These are phyloP conservation scores for Deilephila porcellus DNA, from an alignment of 2,888 invertebrate species.

Conservation along the genomic window DNA sequence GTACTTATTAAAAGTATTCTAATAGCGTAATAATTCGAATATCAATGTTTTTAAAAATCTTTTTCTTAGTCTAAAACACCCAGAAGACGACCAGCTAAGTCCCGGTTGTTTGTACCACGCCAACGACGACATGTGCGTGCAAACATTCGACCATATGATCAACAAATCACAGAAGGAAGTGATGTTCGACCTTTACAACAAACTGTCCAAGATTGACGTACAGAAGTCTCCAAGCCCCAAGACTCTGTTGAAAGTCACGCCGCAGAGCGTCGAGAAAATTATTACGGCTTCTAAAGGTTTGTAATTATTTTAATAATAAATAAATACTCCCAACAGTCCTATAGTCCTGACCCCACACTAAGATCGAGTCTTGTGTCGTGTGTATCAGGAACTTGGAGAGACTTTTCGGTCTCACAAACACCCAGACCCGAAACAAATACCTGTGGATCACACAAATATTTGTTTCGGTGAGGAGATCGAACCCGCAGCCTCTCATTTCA, in stretches of 20 bases:
- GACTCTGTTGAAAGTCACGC: constrained; percentile 73
- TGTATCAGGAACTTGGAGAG: too few relatives aligned
- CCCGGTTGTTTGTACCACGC: constrained; percentile 75
- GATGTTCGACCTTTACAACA: constrained; percentile 79
- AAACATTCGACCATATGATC: constrained; percentile 79
- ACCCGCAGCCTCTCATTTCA: too few relatives aligned
- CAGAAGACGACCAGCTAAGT: constrained; percentile 70
- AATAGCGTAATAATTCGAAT: background rate
- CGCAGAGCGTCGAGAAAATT: constrained; percentile 79
- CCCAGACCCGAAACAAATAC: too few relatives aligned
- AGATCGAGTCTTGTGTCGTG: too few relatives aligned
- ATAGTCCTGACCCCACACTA: too few relatives aligned
- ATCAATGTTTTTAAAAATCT: background rate
- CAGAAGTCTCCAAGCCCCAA: constrained; percentile 76
- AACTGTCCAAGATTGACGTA: constrained; percentile 73
- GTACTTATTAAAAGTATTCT: too few relatives aligned
- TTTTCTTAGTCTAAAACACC: constrained; percentile 60
- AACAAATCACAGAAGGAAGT: constrained; percentile 82
- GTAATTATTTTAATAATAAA: constrained; percentile 2
- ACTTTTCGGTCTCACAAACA: too few relatives aligned
- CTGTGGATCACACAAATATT: too few relatives aligned
- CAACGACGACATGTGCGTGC: constrained; percentile 65
- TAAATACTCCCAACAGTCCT: too few relatives aligned
- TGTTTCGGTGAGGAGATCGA: too few relatives aligned
- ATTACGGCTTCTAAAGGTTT: constrained; percentile 72